Percentiles rank a stretch among this genome's conserved stretches.
phyloP scores from a whole-genome alignment of 1,140 invertebrate species.

The Pseudobourletiella spinata region DNA sequence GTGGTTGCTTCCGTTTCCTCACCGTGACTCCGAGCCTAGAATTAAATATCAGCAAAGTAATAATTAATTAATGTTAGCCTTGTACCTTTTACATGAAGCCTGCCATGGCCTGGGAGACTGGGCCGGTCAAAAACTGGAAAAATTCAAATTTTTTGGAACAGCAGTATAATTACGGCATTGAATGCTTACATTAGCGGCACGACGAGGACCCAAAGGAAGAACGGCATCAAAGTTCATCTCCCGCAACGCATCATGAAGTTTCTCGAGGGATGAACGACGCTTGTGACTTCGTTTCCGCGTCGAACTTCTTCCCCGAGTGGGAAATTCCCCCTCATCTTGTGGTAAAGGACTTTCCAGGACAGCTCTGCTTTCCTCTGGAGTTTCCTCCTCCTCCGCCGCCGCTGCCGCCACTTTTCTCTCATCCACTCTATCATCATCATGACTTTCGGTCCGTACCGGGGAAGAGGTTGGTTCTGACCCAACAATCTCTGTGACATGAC shows the following conservation, averaged over 20 bases:
- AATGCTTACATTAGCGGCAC: neutral
- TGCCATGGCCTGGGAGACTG: too few relatives aligned
- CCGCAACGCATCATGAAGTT: constrained; percentile 28
- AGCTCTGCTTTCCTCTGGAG: neutral
- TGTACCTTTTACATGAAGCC: too few relatives aligned
- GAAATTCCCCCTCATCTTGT: neutral
- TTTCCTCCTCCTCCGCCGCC: neutral
- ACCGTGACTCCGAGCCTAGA: neutral
- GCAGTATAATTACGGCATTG: too few relatives aligned
- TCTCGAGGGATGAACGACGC: constrained; percentile 28
- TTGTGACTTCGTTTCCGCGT: constrained; percentile 2
- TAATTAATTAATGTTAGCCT: too few relatives aligned
- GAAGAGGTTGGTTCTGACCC: neutral
- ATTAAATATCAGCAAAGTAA: neutral
- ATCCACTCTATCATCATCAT: constrained; percentile 10
- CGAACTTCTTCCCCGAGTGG: neutral
- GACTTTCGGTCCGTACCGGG: neutral
- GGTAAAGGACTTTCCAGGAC: neutral
- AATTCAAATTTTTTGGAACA: too few relatives aligned
- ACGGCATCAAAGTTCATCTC: constrained; percentile 33
- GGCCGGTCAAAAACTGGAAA: too few relatives aligned
- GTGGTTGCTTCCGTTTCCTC: neutral
- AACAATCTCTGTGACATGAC: neutral
- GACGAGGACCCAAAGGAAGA: constrained; percentile 23
- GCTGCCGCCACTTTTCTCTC: neutral